Evolutionary conservation across 1,140 invertebrate species (phyloP).

Genomic region (Tetragonula clypearis): DNA sequence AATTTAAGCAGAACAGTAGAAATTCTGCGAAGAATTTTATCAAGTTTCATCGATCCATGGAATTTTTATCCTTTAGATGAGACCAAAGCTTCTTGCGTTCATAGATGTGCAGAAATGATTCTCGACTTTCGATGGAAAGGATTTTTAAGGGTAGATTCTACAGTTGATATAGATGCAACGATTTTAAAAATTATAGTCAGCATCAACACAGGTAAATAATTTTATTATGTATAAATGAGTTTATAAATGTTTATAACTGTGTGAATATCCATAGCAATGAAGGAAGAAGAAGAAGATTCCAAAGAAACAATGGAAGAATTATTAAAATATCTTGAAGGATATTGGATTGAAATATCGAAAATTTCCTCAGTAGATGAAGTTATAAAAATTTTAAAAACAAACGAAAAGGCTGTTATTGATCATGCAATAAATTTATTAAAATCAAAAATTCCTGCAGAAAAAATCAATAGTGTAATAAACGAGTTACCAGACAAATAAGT

Average conservation of each 20-base stretch:
- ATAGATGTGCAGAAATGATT: constrained; percentile 40
- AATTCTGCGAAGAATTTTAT: constrained; percentile 33
- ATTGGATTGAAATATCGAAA: constrained; percentile 65
- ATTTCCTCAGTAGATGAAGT: constrained; percentile 56
- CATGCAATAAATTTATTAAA: constrained; percentile 52
- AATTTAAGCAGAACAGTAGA: constrained; percentile 32
- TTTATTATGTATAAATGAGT: constrained; percentile 45
- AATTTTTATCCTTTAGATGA: constrained; percentile 30
- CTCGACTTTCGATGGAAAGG: constrained; percentile 39
- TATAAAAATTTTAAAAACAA: constrained; percentile 56
- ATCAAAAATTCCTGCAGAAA: constrained; percentile 33
- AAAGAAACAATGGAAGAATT: constrained; percentile 53
- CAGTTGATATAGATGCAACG: constrained; percentile 7
- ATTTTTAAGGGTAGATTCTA: constrained; percentile 19
- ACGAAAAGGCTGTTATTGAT: constrained; percentile 39
- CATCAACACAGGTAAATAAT: constrained; percentile 46
- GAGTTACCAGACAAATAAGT: not conserved
- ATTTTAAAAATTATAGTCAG: constrained; percentile 35
- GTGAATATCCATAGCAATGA: constrained; percentile 33
- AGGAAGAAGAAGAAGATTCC: constrained; percentile 44
- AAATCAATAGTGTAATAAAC: not conserved
- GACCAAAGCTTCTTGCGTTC: constrained; percentile 30
- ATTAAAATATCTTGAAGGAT: constrained; percentile 59
- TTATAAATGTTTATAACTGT: constrained; percentile 28
- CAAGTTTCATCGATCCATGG: constrained; percentile 30